Base-by-base conservation (phyloP, 2,888 invertebrate genomes). In the Glaucopsyche alexis region DNA sequence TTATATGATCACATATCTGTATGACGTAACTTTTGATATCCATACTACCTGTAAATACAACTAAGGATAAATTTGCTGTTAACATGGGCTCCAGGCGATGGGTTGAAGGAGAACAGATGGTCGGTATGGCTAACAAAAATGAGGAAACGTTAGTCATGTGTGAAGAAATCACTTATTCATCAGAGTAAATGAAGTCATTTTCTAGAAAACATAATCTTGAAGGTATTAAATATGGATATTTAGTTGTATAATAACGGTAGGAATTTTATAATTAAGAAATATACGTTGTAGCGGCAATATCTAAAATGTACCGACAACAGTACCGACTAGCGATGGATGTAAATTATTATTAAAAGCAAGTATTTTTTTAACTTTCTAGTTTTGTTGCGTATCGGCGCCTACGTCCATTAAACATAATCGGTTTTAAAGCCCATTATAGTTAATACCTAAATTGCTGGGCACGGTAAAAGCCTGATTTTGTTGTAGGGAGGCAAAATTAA, bases 351-450 rank as follows among this genome's bases (percentile, higher is more conserved):
- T 60, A 7, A 38, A 60, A 60, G 60, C 13, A 19, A 29, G 9
- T 38, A n/a, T n/a, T n/a, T n/a, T 19, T 66, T 66, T 42, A 7
- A 67, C 45, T n/a, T 19, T 16, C 45, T 47, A 69, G 47, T 19
- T 49, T 69, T 13, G 69, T 69, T 19, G 69, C 69, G 67, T 49
- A 16, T 49, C 14, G 16, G 11, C 19, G 19, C 45, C n/a, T 29
- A 69, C 19, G 47, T 49, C 69, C 49, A 69, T 69, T 69, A 69
- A 67, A 67, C 45, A 67, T 67, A 67, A 69, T 47, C 69, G 49
- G 69, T 16, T 69, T 69, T 69, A 69, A 49, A 69, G 49, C 47
- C 67, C 69, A 69, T 69, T 69, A 69, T 69, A 69, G 69, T 69
- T 69, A 49, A 69, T 69, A 47, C 69, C 47, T 69, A 47, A 69